Conservation (phyloP, 1,140 invertebrate species). For the Drosophila tani region DNA sequence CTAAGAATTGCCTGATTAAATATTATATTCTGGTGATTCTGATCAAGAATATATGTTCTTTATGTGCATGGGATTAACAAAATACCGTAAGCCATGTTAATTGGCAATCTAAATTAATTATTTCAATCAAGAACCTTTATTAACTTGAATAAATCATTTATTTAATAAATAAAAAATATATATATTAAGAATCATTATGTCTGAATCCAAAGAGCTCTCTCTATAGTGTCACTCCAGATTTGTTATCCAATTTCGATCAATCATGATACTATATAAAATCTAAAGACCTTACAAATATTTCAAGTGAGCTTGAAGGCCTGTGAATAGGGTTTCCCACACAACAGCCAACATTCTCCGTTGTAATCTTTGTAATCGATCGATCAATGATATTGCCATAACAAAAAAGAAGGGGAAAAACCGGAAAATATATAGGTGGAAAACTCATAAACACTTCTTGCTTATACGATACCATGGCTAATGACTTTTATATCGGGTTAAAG, state of each 20-base stretch:
- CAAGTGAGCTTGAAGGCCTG: background rate
- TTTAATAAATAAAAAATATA: no score
- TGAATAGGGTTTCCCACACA: slow-evolving; percentile 18
- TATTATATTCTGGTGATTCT: no score
- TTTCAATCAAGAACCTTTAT: background rate
- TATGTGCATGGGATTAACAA: no score
- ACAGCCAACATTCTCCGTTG: background rate
- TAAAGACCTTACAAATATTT: background rate
- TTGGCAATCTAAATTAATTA: background rate
- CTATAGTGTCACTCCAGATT: background rate
- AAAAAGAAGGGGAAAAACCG: slow-evolving; percentile 6
- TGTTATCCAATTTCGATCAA: slow-evolving; percentile 1
- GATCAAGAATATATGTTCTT: no score
- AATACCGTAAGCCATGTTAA: no score
- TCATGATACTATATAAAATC: background rate
- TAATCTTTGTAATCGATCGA: slow-evolving; percentile 19
- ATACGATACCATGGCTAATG: background rate
- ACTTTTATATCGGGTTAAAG: background rate
- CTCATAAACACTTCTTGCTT: background rate
- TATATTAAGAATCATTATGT: no score
- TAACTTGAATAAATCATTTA: background rate
- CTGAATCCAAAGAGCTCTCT: no score
- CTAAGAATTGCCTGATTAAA: background rate
- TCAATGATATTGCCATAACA: slow-evolving; percentile 6
- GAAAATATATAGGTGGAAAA: slow-evolving; percentile 3